Conservation (phyloP, 2,888 invertebrate species). For the Heliconius hortense region DNA sequence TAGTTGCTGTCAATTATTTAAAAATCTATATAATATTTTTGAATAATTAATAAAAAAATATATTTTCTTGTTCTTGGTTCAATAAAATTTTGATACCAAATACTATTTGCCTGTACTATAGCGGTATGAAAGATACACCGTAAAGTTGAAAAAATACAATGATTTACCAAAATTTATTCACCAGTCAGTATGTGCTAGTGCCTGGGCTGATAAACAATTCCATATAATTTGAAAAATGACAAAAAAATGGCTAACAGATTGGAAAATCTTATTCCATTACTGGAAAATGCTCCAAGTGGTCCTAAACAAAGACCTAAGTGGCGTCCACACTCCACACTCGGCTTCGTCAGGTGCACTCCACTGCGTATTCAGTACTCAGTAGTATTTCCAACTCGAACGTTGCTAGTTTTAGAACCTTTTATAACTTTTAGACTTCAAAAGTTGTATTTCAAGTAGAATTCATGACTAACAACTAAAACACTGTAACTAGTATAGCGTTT, state of each 20-base stretch:
- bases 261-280: constrained; percentile 4
- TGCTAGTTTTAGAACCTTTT: constrained; percentile 4
- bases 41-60: too few species aligned
- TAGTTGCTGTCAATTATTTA: too few species aligned
- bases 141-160: neutral
- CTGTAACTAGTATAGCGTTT: neutral
- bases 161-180: neutral
- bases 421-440: constrained; percentile 4
- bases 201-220: neutral
- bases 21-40: too few species aligned
- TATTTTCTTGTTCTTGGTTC: too few species aligned
- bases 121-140: neutral
- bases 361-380: neutral
- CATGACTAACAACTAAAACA: neutral
- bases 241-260: neutral
- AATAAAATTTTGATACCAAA: too few species aligned
- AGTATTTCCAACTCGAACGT: neutral
- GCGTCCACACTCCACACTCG: constrained; percentile 19
- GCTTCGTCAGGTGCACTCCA: constrained; percentile 16
- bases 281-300: neutral
- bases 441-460: neutral
- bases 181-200: too few species aligned
- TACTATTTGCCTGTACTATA: too few species aligned
- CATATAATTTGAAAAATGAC: neutral
- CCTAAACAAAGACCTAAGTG: constrained; percentile 20